Conservation (phyloP, 2,888 invertebrate species). For the Meganola albula region DNA sequence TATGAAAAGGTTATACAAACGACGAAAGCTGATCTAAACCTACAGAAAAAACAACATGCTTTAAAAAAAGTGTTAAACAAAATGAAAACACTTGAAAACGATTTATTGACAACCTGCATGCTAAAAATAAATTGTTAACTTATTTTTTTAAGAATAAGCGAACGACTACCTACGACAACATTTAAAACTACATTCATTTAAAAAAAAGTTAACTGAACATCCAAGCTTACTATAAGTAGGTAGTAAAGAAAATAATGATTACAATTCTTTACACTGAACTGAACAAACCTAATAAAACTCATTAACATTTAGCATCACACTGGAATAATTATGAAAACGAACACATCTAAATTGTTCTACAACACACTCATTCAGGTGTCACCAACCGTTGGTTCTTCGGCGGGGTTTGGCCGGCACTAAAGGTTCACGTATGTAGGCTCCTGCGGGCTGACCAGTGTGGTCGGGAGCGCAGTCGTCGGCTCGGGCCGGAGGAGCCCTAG, state of each 20-base stretch:
- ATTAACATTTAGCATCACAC: constrained; percentile 1
- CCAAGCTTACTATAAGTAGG: constrained; percentile 11
- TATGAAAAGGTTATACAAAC: constrained; percentile 12
- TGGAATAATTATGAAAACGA: constrained; percentile 5
- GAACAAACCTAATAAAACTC: background rate
- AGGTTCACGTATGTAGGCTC: constrained; percentile 97
- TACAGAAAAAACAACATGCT: constrained; percentile 35
- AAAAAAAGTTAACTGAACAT: constrained; percentile 11
- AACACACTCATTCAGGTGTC: constrained; percentile 30
- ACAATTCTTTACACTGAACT: background rate
- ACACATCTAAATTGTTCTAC: constrained; percentile 20
- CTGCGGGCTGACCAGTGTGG: constrained; percentile 80
- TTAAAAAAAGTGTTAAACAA: constrained; percentile 24
- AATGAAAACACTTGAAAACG: constrained; percentile 22
- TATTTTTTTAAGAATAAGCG: constrained; percentile 23
- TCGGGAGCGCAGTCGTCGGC: constrained; percentile 71
- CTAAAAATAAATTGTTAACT: constrained; percentile 25
- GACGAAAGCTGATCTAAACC: constrained; percentile 26
- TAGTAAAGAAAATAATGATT: background rate
- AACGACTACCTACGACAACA: constrained; percentile 33
- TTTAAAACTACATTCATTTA: constrained; percentile 20
- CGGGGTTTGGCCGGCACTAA: constrained; percentile 81
- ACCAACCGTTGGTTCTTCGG: constrained; percentile 65
- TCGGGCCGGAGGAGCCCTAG: constrained; percentile 73
- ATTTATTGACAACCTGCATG: constrained; percentile 24